Evolutionary conservation across 2,888 invertebrate species (phyloP).

Genomic region (Ornithoptera alexandrae): DNA sequence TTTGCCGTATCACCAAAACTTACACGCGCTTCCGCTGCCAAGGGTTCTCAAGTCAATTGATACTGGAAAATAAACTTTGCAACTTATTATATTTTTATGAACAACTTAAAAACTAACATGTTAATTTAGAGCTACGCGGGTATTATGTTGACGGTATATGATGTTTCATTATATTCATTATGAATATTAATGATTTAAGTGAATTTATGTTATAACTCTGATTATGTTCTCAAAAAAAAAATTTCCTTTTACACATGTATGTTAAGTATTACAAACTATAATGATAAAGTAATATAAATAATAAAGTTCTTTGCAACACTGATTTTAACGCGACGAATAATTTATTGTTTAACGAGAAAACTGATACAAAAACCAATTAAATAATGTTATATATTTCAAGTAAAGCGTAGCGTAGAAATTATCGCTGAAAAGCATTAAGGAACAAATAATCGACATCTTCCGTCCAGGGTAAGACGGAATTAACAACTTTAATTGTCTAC

Average conservation of each 20-base stretch:
- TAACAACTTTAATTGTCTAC: not conserved
- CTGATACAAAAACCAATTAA: not conserved
- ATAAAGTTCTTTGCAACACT: no score
- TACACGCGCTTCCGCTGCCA: not conserved
- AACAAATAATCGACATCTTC: not conserved
- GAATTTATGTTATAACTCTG: no score
- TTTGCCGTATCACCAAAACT: constrained; percentile 3
- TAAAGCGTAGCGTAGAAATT: not conserved
- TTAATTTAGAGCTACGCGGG: no score
- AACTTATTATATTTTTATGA: constrained; percentile 1
- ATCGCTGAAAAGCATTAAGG: not conserved
- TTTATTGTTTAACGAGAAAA: no score
- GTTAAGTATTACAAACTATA: no score
- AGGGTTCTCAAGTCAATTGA: not conserved
- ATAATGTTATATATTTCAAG: not conserved
- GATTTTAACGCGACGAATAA: no score
- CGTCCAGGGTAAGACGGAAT: not conserved
- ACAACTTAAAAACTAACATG: constrained; percentile 2
- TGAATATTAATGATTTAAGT: no score
- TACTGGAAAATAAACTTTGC: constrained; percentile 1
- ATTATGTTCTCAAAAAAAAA: no score
- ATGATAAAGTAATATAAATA: no score
- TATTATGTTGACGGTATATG: no score
- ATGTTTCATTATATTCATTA: no score
- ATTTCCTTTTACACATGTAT: no score